phyloP scores from a whole-genome alignment of 1,140 invertebrate species.

The Drosophila ironensis region DNA sequence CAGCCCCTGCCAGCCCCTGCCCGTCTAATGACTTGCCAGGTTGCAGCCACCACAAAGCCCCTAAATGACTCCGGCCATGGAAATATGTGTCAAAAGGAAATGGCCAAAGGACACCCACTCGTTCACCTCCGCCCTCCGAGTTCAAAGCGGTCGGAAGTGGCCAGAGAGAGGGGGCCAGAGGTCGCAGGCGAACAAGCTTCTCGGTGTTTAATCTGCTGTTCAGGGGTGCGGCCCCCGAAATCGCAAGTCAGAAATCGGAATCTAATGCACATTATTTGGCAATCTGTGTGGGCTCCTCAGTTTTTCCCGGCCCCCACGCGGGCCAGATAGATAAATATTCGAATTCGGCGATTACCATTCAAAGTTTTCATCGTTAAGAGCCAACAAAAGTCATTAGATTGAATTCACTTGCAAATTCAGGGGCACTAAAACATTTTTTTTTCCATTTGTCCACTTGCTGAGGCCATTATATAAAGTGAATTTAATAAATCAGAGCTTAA shows the following conservation, averaged over 20 bases:
- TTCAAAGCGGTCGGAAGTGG: not conserved
- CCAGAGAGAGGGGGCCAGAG: not conserved
- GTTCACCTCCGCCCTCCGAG: not conserved
- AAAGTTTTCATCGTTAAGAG: not conserved
- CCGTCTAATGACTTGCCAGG: constrained; percentile 68
- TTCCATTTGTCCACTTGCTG: too few relatives aligned
- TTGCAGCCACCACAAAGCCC: constrained; percentile 49
- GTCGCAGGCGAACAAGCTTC: constrained; percentile 21
- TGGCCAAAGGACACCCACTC: constrained; percentile 34
- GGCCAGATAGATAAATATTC: not conserved
- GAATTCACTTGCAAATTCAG: too few relatives aligned
- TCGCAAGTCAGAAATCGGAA: constrained; percentile 23
- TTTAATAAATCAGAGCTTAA: too few relatives aligned
- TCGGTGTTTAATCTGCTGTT: constrained; percentile 44
- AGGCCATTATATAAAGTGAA: too few relatives aligned
- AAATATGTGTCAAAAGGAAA: constrained; percentile 70
- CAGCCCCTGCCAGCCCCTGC: too few relatives aligned
- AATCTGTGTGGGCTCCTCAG: constrained; percentile 7
- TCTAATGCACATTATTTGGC: constrained; percentile 28
- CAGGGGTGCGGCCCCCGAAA: constrained; percentile 12
- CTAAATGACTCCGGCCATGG: constrained; percentile 48
- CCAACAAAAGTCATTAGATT: not conserved
- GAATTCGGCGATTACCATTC: not conserved
- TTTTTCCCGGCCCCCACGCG: not conserved
- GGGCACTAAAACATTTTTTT: too few relatives aligned